Base-by-base conservation (phyloP, 1,140 invertebrate species). In the Drosophila nikananu region DNA sequence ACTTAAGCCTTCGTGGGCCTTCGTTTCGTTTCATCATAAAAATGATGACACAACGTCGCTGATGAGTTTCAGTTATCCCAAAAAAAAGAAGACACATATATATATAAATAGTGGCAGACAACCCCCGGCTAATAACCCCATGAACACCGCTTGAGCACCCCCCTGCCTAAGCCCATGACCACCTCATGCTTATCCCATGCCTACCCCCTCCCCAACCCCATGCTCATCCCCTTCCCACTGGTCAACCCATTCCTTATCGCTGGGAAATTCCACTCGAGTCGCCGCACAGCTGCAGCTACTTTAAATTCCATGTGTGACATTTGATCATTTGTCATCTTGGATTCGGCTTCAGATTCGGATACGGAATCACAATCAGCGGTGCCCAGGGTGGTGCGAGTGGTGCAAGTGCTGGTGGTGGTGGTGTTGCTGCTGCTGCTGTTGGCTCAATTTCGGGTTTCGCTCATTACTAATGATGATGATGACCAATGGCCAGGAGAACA, bases 241-340 rank as follows among this genome's bases (percentile, higher is more conserved):
- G 15, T 21, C 59, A 27, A 5, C n/a, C 51, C 27, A 19, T 54
- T 30, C 51, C 51, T 30, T 21, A 19, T 27, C 12, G 27, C n/a
- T 30, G 27, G 51, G n/a, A 27, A 68, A 66, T 25, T 51, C 63
- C 66, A 51, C 66, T 67, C 66, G 15, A 70, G 23, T 39, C 64
- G 51, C 17, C 19, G 51, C 80, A 62, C 81, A 84, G 84, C 81
- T 89, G 86, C 65, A 89, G 84, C 84, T 89, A 89, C 84, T 89
- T 89, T 89, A 89, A 89, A 89, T 89, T 89, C 84, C 86, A 89
- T 89, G 84, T 89, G 84, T 89, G 84, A 84, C 84, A 84, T 80
- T 89, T 89, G 84, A 89, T 89, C 84, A 89, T 89, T 89, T 89
- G 84, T 89, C 84, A 89, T 89, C 78, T 64, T 86, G 82, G 78